Evolutionary conservation across 2,113 vertebrate species (phyloP).

Genomic region (Aepyceros melampus): DNA sequence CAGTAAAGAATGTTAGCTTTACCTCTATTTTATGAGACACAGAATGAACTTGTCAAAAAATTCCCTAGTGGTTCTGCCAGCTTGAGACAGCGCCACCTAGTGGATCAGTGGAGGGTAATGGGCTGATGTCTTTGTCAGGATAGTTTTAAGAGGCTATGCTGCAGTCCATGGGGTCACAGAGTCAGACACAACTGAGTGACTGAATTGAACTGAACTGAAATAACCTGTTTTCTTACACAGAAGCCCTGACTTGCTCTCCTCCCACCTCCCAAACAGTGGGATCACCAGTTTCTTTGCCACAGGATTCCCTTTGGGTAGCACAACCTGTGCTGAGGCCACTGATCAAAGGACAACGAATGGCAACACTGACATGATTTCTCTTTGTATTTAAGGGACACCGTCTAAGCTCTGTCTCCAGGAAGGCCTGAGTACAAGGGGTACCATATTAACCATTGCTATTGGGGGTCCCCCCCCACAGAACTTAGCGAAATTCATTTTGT

Average conservation of each 20-base stretch:
- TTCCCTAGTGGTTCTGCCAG: neutral
- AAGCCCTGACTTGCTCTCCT: neutral
- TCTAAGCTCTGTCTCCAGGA: neutral
- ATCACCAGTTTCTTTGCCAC: neutral
- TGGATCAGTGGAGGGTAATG: neutral
- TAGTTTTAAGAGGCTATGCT: neutral
- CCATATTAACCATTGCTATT: fast-evolving
- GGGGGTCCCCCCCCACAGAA: neutral
- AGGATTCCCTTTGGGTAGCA: neutral
- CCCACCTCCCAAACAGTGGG: neutral
- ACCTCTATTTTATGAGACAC: neutral
- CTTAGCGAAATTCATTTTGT: neutral
- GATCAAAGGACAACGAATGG: neutral
- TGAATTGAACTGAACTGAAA: neutral
- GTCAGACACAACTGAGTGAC: neutral
- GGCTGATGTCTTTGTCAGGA: neutral
- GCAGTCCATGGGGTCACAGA: neutral
- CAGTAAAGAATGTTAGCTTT: neutral
- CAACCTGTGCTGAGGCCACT: neutral
- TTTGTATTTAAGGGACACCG: neutral
- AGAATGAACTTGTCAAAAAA: neutral
- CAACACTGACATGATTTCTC: neutral
- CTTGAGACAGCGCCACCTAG: neutral
- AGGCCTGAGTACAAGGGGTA: neutral
- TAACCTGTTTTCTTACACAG: neutral